Conservation (phyloP, 2,888 invertebrate genomes). For the Cryptops parisi region DNA sequence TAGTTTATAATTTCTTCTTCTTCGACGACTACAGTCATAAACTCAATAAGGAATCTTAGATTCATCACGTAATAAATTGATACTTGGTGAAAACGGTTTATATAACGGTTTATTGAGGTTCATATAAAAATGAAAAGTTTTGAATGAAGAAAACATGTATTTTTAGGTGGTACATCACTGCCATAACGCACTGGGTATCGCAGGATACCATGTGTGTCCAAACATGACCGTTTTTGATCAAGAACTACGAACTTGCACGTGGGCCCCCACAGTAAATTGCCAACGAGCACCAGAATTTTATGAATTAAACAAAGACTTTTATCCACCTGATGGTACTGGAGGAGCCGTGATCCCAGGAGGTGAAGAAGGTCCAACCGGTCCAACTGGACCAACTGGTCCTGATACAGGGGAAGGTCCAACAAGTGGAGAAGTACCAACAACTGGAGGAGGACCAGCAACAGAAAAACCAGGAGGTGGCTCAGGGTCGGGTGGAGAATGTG, state of each 20-base stretch:
- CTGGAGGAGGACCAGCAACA: not conserved
- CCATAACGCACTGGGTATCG: constrained; percentile 6
- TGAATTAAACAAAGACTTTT: constrained; percentile 12
- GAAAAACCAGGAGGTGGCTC: not conserved
- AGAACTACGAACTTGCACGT: constrained; percentile 12
- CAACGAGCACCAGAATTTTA: constrained; percentile 8
- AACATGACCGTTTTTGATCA: constrained; percentile 18
- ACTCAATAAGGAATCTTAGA: too few species aligned
- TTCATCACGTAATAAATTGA: too few species aligned
- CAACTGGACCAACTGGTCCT: not conserved
- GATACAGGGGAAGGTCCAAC: not conserved
- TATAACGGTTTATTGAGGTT: too few species aligned
- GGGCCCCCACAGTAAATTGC: constrained; percentile 17
- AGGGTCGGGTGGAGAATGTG: not conserved
- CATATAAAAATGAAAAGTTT: not conserved
- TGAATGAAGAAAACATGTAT: too few species aligned
- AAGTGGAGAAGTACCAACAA: not conserved
- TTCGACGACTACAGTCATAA: too few species aligned
- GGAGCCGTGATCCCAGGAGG: not conserved
- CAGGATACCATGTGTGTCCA: constrained; percentile 14
- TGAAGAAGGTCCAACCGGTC: not conserved
- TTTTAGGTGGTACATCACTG: constrained; percentile 16
- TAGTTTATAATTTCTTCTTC: too few species aligned
- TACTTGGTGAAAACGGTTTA: too few species aligned
- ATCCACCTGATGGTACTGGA: constrained; percentile 1